These are phyloP conservation scores for Drosophila busckii DNA, from an alignment of 1,140 invertebrate species.

Conservation along the genomic window DNA sequence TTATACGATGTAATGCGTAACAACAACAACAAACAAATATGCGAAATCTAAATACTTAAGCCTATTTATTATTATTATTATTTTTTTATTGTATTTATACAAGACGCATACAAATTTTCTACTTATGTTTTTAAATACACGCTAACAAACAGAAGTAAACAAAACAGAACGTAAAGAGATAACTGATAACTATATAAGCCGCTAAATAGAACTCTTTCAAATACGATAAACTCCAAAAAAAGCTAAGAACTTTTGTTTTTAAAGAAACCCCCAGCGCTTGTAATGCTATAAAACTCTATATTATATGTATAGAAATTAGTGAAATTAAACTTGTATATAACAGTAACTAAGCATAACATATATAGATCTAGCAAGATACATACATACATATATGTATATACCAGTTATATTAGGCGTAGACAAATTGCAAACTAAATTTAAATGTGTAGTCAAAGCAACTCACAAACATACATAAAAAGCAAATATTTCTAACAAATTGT, in stretches of 20 bases:
- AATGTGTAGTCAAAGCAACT: conserved; percentile 31
- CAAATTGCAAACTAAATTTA: conserved; percentile 44
- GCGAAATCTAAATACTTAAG: conserved; percentile 67
- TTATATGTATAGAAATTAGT: too few relatives aligned
- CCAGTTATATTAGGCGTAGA: conserved; percentile 53
- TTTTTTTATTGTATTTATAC: conserved; percentile 72
- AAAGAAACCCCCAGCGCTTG: conserved; percentile 28
- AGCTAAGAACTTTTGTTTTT: conserved; percentile 55
- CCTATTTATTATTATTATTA: conserved; percentile 75
- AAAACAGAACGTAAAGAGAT: too few relatives aligned
- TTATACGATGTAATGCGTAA: conserved; percentile 43
- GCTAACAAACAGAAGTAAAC: conserved; percentile 23
- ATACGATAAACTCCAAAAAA: conserved; percentile 12
- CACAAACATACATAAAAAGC: conserved; percentile 28
- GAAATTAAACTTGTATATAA: conserved; percentile 60
- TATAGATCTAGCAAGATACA: conserved; percentile 11
- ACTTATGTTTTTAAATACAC: conserved; percentile 30
- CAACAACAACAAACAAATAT: conserved; percentile 28
- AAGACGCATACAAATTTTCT: conserved; percentile 45
- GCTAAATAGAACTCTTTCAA: too few relatives aligned
- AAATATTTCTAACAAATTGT: conserved; percentile 57
- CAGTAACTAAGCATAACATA: conserved; percentile 15
- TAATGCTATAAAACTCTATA: too few relatives aligned
- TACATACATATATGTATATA: conserved; percentile 27
- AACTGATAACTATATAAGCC: conserved; percentile 69